These are phyloP conservation scores for Pollimyrus isidori DNA, from an alignment of 2,113 vertebrate genomes.

Conservation along the genomic window DNA sequence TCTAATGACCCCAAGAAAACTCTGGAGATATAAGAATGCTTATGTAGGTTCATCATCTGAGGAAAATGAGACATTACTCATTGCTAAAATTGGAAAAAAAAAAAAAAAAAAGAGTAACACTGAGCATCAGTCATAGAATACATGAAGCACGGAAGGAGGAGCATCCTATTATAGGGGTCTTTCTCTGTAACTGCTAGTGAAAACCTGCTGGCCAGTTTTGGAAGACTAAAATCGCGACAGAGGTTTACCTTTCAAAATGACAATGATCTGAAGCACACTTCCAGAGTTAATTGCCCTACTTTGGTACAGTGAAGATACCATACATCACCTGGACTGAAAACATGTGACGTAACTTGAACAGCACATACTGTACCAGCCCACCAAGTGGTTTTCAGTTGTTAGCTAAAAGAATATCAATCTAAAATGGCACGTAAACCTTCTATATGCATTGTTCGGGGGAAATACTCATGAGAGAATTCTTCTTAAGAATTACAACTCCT, in stretches of 20 bases:
- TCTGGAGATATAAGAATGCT: background rate
- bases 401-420: background rate
- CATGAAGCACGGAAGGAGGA: background rate
- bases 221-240: background rate
- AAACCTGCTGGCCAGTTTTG: background rate
- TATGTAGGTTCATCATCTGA: background rate
- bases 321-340: background rate
- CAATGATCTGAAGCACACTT: background rate
- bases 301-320: background rate
- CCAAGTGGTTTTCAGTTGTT: background rate
- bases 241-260: background rate
- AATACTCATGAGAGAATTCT: background rate
- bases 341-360: background rate
- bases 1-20: too few relatives aligned
- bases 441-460: background rate
- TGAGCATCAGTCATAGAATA: background rate
- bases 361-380: background rate
- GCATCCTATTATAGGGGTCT: background rate
- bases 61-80: background rate
- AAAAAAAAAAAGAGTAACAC: background rate
- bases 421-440: background rate
- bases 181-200: background rate
- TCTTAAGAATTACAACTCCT: background rate
- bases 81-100: background rate
- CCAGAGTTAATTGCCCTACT: background rate